Evolutionary conservation across 2,797 vertebrate genomes (phyloP).

Genomic region (Tokudaia muenninki): DNA sequence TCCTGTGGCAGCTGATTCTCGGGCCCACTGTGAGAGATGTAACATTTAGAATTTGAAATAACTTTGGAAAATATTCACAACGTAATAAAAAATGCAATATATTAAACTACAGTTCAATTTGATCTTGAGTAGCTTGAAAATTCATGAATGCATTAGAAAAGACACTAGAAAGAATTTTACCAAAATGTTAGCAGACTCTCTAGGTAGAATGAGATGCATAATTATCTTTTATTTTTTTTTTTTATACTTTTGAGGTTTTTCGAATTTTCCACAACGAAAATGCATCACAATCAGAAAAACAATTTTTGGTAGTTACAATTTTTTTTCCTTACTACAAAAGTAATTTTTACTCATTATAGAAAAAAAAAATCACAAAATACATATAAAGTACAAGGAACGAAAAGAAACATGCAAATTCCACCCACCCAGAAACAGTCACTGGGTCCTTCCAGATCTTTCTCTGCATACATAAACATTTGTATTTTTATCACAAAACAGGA

Average conservation of each 20-base stretch:
- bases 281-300: slow-evolving; percentile 82
- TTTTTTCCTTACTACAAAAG: slow-evolving; percentile 82
- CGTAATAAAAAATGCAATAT: slow-evolving; percentile 55
- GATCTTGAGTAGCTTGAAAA: slow-evolving; percentile 65
- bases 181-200: slow-evolving; percentile 72
- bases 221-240: slow-evolving; percentile 76
- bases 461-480: slow-evolving; percentile 83
- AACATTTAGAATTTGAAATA: slow-evolving; percentile 71
- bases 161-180: slow-evolving; percentile 74
- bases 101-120: slow-evolving; percentile 71
- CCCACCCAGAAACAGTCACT: slow-evolving; percentile 80
- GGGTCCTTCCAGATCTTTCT: slow-evolving; percentile 80
- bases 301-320: slow-evolving; percentile 79
- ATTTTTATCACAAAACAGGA: slow-evolving; percentile 82
- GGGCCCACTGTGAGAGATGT: slow-evolving; percentile 43
- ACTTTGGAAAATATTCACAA: slow-evolving; percentile 75
- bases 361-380: slow-evolving; percentile 83
- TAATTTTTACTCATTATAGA: slow-evolving; percentile 84
- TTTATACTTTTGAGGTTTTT: slow-evolving; percentile 80
- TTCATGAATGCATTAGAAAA: slow-evolving; percentile 54
- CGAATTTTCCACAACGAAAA: slow-evolving; percentile 81
- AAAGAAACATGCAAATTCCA: slow-evolving; percentile 81
- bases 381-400: slow-evolving; percentile 79
- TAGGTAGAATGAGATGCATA: slow-evolving; percentile 69
- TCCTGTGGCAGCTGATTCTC: slow-evolving; percentile 31